Evolutionary conservation across 2,888 invertebrate genomes (phyloP).

Genomic region (Rhamphomyia laevipes): DNA sequence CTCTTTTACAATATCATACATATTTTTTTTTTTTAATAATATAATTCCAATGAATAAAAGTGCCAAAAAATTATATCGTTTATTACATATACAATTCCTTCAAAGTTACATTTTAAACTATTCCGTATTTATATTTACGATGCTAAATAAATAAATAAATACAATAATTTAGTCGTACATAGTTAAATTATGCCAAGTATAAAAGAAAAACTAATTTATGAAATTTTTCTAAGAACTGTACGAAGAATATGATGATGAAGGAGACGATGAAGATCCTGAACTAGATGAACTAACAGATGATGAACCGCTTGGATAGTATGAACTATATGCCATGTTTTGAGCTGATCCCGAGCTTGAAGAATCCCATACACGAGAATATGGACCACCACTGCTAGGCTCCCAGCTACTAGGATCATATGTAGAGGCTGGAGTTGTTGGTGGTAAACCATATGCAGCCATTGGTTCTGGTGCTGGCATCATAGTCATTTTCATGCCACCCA

Average conservation of each 20-base stretch:
- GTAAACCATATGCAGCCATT: conserved; percentile 56
- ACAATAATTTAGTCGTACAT: no score
- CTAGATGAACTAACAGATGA: conserved; percentile 41
- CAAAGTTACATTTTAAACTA: no score
- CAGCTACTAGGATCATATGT: conserved; percentile 56
- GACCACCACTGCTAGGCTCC: conserved; percentile 60
- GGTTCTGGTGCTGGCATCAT: conserved; percentile 46
- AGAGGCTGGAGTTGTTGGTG: conserved; percentile 50
- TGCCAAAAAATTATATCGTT: no score
- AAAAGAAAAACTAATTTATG: neutral
- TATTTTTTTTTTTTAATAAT: no score
- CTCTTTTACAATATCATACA: no score
- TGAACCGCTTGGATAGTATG: conserved; percentile 53
- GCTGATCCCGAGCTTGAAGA: conserved; percentile 37
- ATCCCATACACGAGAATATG: conserved; percentile 70
- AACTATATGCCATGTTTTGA: conserved; percentile 56
- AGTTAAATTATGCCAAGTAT: no score
- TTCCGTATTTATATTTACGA: no score
- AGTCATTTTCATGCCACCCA: conserved; percentile 66
- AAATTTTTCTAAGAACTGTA: conserved; percentile 3
- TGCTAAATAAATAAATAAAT: no score
- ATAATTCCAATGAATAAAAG: no score
- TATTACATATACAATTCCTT: no score
- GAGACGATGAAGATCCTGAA: conserved; percentile 26
- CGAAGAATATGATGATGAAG: conserved; percentile 17